Evolutionary conservation across 2,888 invertebrate genomes (phyloP), one percentile per base, ranked within the genome.

Genomic region (Tineola bisselliella): DNA sequence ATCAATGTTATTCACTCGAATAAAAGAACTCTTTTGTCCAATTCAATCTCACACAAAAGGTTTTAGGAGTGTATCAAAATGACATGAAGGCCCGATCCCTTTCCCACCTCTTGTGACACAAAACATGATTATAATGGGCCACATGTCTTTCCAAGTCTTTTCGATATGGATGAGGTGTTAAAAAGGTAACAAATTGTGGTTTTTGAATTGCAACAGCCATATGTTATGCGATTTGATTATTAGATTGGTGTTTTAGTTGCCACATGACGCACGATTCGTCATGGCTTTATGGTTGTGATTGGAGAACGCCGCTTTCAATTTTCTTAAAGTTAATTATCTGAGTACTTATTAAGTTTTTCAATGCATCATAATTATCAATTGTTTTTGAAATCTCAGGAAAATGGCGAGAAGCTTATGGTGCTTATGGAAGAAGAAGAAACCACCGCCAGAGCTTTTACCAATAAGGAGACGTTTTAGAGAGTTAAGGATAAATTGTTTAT

Each of bases 11-110:
- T 79, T 80, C 80, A 79, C 77, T 76, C 73, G 77, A 74, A 79
- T 76, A 76, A 80, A 80, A 78, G 76, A 74, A 65, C 61, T 62
- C 74, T 68, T 73, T 77, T 78, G 74, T 77, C 31, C 71, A 72
- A 77, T 74, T 70, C 73, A 76, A 69, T 68, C 69, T 69, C 69
- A 73, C 76, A 84, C 84, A 86, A 84, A 81, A 73, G 74, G 68
- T 74, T 72, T 76, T 75, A 72, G 73, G 81, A 86, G 84, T 86
- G 79, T 83, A 87, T 87, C 86, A 87, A 87, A 87, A 84, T 79
- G 86, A 86, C 84, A 86, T 84, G 83, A 86, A 84, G 79, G 79
- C 74, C 71, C 74, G 75, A 74, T 77, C 81, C 77, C 79, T 77
- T 62, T 61, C n/a, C 48, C 56, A 58, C 62, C 54, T 59, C 56